Evolutionary conservation across 2,113 vertebrate species (phyloP), one percentile per base, ranked within the genome.

Genomic region (Forbesichthys agassizii): DNA sequence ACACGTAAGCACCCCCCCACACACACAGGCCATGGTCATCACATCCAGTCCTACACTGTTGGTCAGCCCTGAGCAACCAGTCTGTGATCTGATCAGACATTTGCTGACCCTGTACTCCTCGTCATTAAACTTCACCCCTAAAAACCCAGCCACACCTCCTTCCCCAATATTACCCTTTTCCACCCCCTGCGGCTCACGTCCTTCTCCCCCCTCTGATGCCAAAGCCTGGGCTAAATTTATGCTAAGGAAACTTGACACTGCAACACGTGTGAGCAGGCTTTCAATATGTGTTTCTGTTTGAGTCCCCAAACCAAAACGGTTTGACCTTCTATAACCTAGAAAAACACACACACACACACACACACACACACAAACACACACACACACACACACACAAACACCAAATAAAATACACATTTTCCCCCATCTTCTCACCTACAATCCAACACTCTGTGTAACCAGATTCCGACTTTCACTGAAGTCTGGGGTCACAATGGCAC

Each of bases 221-320:
- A 59, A 61, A 64, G 20, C 51, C 16, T 0, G 33, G 49, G 81
- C 88, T 88, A 91, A 84, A 85, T 88, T 83, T 91, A 90, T 78
- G 56, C 58, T 64, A 64, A 66, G 79, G 80, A 74, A 92, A 92
- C 82, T 68, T 61, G 85, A 92, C 83, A 90, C 90, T 75, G 58
- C 61, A 60, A 62, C 74, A 66, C 86, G 83, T 79, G 77, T 78
- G 86, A 86, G 77, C 20, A 52, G 42, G 27, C 36, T 70, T 68
- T 83, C 63, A 71, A 75, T 80, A 68, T 61, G 56, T 27, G 48
- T 80, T 54, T 53, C 47, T 58, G 58, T 81, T 75, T 58, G 59
- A 48, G 46, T 67, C 53, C 27, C 27, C 3, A 27, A 27, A 48
- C 14, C 47, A 69, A 76, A 61, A 51, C 18, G 5, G 11, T 63